Conservation (phyloP, 2,113 vertebrate genomes). For the Cebidichthys violaceus region DNA sequence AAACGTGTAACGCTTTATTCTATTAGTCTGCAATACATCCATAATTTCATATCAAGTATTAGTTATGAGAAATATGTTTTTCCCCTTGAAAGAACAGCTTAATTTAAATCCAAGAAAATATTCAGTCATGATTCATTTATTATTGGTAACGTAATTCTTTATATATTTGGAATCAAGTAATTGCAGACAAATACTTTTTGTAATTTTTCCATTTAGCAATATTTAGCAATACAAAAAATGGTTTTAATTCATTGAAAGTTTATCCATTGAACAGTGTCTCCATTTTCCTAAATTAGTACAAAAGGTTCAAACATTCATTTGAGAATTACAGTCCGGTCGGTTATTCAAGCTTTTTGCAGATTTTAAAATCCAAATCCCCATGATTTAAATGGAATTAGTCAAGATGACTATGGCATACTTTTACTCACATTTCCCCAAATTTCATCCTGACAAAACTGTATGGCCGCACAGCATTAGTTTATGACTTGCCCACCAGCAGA, state of each 20-base stretch:
- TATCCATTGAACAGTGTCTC: neutral
- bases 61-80: too few species aligned
- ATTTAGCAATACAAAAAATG: neutral
- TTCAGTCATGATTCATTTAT: neutral
- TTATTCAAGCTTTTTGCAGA: neutral
- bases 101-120: neutral
- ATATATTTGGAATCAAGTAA: neutral
- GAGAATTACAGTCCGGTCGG: neutral
- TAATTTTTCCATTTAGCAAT: neutral
- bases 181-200: too few species aligned
- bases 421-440: neutral
- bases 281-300: neutral
- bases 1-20: neutral
- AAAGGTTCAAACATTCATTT: neutral
- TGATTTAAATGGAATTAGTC: neutral
- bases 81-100: neutral
- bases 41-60: neutral
- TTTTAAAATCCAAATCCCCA: neutral
- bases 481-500: neutral
- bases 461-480: neutral
- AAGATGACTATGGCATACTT: neutral
- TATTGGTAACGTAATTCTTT: neutral
- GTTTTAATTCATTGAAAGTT: neutral
- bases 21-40: neutral
- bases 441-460: neutral